Base-by-base conservation (phyloP, 2,888 invertebrate species). In the Chalcosyrphus nemorum region DNA sequence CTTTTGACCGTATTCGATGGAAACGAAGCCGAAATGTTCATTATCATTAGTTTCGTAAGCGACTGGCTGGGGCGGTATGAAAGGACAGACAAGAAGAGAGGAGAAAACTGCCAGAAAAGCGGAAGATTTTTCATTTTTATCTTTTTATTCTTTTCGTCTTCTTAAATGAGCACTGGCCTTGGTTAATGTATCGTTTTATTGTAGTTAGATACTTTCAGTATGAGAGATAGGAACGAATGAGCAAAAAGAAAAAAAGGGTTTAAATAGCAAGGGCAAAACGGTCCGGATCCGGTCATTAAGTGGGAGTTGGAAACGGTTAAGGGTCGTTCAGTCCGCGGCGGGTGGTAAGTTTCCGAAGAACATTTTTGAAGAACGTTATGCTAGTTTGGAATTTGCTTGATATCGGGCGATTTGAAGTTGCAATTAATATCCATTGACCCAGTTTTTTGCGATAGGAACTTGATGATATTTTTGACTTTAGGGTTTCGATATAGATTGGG, bases 91-190 rank as follows among this genome's bases (percentile, higher is more conserved):
- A 45, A n/a, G n/a, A n/a, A n/a, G 2, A 15, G 52, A 52, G 35
- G 35, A 27, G 41, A 17, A 21, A 35, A 54, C 35, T 24, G 38
- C 15, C 50, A 43, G 56, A 75, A 70, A 57, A 57, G 75, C 63
- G 75, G 78, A 81, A 74, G 57, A 81, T 75, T 63, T 75, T 75
- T 81, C 81, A 81, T 81, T 81, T 81, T 81, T 81, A 81, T 81
- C 81, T 77, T 24, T 17, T 43, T 29, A 19, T n/a, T n/a, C n/a
- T n/a, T n/a, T n/a, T n/a, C n/a, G n/a, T n/a, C n/a, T n/a, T n/a
- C n/a, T n/a, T n/a, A 47, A 45, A 81, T 61, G 66, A 68, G 66
- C n/a, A 68, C 81, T 66, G 75, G 68, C 68, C 81, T 56, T 75
- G 75, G 81, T 68, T 75, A 75, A 75, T 75, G 74, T 81, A 47